Percentiles rank a stretch among this genome's conserved stretches.
phyloP scores from a whole-genome alignment of 2,888 invertebrate genomes.

The Tiliacea citrago region DNA sequence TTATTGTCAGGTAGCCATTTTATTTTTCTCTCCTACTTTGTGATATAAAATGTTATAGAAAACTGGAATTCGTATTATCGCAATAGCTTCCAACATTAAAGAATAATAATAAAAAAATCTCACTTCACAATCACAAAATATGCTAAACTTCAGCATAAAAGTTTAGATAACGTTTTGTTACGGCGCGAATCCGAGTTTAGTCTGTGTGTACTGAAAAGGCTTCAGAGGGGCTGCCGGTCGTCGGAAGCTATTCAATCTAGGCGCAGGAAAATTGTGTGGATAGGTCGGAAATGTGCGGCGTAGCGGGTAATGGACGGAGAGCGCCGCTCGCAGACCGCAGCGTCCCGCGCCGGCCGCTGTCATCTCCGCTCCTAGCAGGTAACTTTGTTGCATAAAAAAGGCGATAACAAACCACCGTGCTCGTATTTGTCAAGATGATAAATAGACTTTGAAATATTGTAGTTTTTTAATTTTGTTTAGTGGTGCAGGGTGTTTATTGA shows the following conservation, averaged over 20 bases:
- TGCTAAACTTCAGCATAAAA: slow-evolving; percentile 16
- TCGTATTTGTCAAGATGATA: slow-evolving; percentile 13
- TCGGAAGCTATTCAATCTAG: slow-evolving; percentile 73
- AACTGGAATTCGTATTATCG: background rate
- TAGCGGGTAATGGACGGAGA: slow-evolving; percentile 63
- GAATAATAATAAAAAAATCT: background rate
- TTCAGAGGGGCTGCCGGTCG: slow-evolving; percentile 43
- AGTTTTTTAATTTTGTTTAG: background rate
- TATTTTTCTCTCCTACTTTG: background rate
- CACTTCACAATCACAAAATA: slow-evolving; percentile 1
- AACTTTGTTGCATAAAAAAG: slow-evolving; percentile 30
- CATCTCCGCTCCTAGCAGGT: slow-evolving; percentile 31
- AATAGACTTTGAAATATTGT: background rate
- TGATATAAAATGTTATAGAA: background rate
- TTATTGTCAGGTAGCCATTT: background rate
- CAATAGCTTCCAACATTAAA: background rate
- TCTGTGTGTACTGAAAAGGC: slow-evolving; percentile 41
- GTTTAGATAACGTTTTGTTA: slow-evolving; percentile 38
- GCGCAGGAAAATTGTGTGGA: slow-evolving; percentile 75
- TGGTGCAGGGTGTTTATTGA: background rate
- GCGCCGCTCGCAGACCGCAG: slow-evolving; percentile 17
- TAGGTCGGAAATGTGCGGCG: slow-evolving; percentile 75
- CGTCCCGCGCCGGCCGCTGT: slow-evolving; percentile 4
- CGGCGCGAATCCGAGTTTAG: slow-evolving; percentile 33
- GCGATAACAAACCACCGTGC: slow-evolving; percentile 1